These are phyloP conservation scores for Progne subis DNA, from an alignment of 2,113 vertebrate genomes.

Conservation along the genomic window DNA sequence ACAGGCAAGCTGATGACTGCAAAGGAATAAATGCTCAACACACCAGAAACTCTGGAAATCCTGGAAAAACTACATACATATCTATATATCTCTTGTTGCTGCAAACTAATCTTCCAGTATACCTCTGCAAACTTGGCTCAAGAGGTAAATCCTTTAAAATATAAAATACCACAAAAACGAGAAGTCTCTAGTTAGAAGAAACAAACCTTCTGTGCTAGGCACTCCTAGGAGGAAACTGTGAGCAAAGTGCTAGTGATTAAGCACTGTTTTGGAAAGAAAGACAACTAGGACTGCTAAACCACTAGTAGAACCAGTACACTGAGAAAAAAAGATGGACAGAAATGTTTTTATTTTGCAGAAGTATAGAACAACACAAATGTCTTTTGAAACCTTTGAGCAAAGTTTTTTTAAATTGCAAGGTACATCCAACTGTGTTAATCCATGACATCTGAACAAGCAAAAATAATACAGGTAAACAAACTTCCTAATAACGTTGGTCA, in stretches of 20 bases:
- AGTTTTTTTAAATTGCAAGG: not conserved
- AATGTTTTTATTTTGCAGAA: conserved; percentile 52
- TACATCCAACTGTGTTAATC: not conserved
- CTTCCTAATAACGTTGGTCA: not conserved
- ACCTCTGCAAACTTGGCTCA: not conserved
- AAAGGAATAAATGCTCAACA: not conserved
- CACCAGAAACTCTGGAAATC: not conserved
- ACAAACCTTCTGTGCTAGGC: not conserved
- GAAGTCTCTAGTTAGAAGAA: not conserved
- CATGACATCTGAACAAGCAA: not conserved
- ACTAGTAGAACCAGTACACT: not conserved
- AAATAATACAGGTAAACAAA: not conserved
- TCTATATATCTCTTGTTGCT: not conserved
- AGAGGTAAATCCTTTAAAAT: not conserved
- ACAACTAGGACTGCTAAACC: not conserved
- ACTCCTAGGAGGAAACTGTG: not conserved
- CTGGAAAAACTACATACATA: not conserved
- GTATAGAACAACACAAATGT: not conserved
- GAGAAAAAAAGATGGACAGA: conserved; percentile 19
- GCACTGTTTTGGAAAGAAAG: not conserved
- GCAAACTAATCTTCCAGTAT: not conserved
- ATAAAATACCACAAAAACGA: not conserved
- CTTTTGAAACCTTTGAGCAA: not conserved
- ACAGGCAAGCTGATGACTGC: not conserved
- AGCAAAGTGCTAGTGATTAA: not conserved